Evolutionary conservation across 1,140 invertebrate genomes (phyloP).

Genomic region (Copidosoma floridanum): DNA sequence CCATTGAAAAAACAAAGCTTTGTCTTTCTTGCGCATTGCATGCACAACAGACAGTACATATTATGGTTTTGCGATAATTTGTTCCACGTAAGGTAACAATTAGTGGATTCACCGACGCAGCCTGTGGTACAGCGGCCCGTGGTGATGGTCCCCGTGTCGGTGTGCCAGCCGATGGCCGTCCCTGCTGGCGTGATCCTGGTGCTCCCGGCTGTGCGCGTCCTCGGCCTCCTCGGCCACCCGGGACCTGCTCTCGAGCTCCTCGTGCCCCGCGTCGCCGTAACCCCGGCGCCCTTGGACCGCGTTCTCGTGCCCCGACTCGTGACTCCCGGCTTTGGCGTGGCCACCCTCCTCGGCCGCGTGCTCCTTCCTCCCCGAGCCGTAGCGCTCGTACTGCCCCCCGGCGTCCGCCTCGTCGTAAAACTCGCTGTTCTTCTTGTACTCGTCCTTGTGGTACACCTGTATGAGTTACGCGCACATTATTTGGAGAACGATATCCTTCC

Average conservation of each 20-base stretch:
- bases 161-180: slow-evolving; percentile 69
- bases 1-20: too few species aligned
- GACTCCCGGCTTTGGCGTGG: slow-evolving; percentile 54
- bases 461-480: too few species aligned
- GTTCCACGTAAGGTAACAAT: too few species aligned
- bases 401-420: slow-evolving; percentile 71
- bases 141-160: slow-evolving; percentile 65
- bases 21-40: too few species aligned
- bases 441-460: slow-evolving; percentile 72
- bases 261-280: slow-evolving; percentile 52
- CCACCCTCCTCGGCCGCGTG: slow-evolving; percentile 53
- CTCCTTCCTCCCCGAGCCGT: slow-evolving; percentile 53
- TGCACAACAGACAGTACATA: too few species aligned
- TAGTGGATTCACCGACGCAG: neutral
- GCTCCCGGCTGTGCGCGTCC: slow-evolving; percentile 44
- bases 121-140: too few species aligned
- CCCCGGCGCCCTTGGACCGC: slow-evolving; percentile 51
- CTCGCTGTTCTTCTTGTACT: slow-evolving; percentile 71
- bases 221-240: slow-evolving; percentile 52
- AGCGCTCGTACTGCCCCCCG: slow-evolving; percentile 62
- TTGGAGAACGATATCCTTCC: too few species aligned
- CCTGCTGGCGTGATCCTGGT: slow-evolving; percentile 67
- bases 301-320: slow-evolving; percentile 55
- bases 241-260: slow-evolving; percentile 45
- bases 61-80: too few species aligned